phyloP scores from a whole-genome alignment of 2,113 vertebrate species.

The Rattus norvegicus region GRCr8 NC_086023.1:127738501-127739000 shows the following conservation, averaged over 20 bases:
- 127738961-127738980: background rate
- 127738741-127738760: background rate
- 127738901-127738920: background rate
- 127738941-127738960: background rate
- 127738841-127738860: background rate
- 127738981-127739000: background rate
- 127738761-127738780: background rate
- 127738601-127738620: background rate
- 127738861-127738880: background rate
- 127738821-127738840: background rate
- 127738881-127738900: background rate
- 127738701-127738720: too few species aligned
- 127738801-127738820: background rate
- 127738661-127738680: too few species aligned
- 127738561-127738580: background rate
- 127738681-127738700: rapidly evolving
- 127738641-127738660: background rate
- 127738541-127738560: background rate
- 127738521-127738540: background rate
- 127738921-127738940: background rate
- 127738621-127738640: background rate
- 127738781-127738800: background rate
- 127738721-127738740: rapidly evolving
- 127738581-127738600: background rate
- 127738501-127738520: background rate